Conservation (phyloP, 2,888 invertebrate genomes). For the Dorcus parallelipipedus region DNA sequence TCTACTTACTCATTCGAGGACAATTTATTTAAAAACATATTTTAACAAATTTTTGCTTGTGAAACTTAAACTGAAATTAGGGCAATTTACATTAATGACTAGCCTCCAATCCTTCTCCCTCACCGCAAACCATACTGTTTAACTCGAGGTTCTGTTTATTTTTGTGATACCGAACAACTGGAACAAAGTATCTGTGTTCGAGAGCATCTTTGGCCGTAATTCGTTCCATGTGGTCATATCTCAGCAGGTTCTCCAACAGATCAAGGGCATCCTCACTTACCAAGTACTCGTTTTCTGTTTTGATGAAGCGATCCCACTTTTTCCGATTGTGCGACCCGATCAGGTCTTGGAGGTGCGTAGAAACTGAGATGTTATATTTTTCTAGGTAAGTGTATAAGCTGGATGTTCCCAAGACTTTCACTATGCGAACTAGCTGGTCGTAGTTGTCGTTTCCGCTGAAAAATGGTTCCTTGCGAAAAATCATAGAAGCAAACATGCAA, state of each 20-base stretch:
- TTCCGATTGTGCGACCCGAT: slow-evolving; percentile 40
- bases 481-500: slow-evolving; percentile 47
- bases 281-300: slow-evolving; percentile 44
- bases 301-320: slow-evolving; percentile 45
- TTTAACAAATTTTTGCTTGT: no score
- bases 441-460: slow-evolving; percentile 45
- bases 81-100: no score
- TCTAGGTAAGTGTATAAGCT: slow-evolving; percentile 40
- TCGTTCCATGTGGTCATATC: slow-evolving; percentile 44
- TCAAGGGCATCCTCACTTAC: slow-evolving; percentile 43
- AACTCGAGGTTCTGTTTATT: slow-evolving; percentile 2
- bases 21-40: no score
- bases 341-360: slow-evolving; percentile 31
- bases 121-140: background rate
- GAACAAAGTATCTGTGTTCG: slow-evolving; percentile 43
- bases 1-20: no score
- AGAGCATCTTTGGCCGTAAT: slow-evolving; percentile 44
- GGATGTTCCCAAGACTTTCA: slow-evolving; percentile 42
- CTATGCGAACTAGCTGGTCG: slow-evolving; percentile 45
- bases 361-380: slow-evolving; percentile 43
- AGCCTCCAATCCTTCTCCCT: background rate
- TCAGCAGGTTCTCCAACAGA: slow-evolving; percentile 41
- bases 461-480: slow-evolving; percentile 46
- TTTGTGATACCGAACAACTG: slow-evolving; percentile 22
- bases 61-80: no score